Conservation (phyloP, 2,113 vertebrate genomes). For the Triplophysa tibetana region DNA sequence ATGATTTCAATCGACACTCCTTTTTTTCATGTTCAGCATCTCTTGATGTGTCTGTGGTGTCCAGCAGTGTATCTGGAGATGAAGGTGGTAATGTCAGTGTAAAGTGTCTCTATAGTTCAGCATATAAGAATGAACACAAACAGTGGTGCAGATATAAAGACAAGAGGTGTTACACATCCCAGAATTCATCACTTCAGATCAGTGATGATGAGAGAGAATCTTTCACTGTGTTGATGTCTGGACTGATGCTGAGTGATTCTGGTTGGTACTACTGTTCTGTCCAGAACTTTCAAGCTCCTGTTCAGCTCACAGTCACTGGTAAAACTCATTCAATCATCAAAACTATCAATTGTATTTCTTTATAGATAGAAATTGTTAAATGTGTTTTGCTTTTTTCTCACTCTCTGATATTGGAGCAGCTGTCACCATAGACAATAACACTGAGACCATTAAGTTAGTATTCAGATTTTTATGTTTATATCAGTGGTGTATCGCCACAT, state of each 20-base stretch:
- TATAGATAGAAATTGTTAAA: too few species aligned
- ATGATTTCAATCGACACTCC: conserved; percentile 55
- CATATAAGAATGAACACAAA: neutral
- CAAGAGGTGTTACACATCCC: conserved; percentile 1
- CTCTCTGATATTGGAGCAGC: too few species aligned
- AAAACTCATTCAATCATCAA: neutral
- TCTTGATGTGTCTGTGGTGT: conserved; percentile 37
- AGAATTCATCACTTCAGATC: conserved; percentile 42
- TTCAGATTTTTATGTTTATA: too few species aligned
- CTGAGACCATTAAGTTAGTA: neutral
- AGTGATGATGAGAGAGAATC: conserved; percentile 60
- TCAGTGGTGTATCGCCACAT: too few species aligned
- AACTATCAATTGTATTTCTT: neutral
- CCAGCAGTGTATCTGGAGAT: conserved; percentile 28
- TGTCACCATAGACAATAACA: neutral
- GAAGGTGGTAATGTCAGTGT: conserved; percentile 42
- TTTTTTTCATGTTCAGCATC: conserved; percentile 49
- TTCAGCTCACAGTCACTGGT: conserved; percentile 55
- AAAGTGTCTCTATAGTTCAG: conserved; percentile 48
- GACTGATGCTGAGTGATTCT: conserved; percentile 61
- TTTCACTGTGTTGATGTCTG: conserved; percentile 56
- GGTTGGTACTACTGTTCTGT: conserved; percentile 51
- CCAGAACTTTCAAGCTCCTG: neutral
- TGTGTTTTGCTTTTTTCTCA: too few species aligned
- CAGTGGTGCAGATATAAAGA: conserved; percentile 39